Evolutionary conservation across 2,113 vertebrate genomes (phyloP), one percentile per base, ranked within the genome.

Genomic region (Cynopterus brachyotis): DNA sequence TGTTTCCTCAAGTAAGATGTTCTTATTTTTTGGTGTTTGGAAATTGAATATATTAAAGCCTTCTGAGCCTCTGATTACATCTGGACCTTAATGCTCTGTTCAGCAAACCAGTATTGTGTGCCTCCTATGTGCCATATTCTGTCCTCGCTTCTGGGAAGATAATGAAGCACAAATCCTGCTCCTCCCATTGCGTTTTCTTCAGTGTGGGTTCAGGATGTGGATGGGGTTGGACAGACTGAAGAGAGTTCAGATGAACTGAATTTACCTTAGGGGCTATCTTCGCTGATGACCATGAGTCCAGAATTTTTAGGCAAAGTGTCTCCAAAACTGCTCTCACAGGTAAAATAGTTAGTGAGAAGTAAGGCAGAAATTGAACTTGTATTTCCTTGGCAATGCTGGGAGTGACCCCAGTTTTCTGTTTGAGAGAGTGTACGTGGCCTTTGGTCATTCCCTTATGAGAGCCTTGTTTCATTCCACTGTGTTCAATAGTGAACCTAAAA

Each of bases 71-170:
- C 83, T 64, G 13, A 42, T 75, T 90, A 59, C 16, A 37, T 69
- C 1, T 19, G 6, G 30, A 30, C 13, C 28, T 22, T 60, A 42
- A 40, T 24, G 26, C 15, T 24, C 55, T 78, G 8, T 37, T 81
- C 19, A 32, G 16, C 60, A 64, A 28, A 22, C n/a, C 4, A 5
- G 16, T 22, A 8, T 3, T 5, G 19, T 57, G 40, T 45, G 12
- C 13, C 53, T 53, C 10, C 19, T 30, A 0, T 3, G 0, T 45
- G 12, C 2, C 6, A 13, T 0, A 2, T 1, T 4, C 79, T n/a
- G 9, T 22, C 9, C 2, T 50, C 1, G 17, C 9, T 22, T 17
- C 53, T 32, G 20, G 42, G 45, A 26, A 64, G 17, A 42, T 13
- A 30, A 32, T 6, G 55, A 32, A 26, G 2, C 35, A 37, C 55